Conservation (phyloP, 2,888 invertebrate genomes). For the Empis stercorea region DNA sequence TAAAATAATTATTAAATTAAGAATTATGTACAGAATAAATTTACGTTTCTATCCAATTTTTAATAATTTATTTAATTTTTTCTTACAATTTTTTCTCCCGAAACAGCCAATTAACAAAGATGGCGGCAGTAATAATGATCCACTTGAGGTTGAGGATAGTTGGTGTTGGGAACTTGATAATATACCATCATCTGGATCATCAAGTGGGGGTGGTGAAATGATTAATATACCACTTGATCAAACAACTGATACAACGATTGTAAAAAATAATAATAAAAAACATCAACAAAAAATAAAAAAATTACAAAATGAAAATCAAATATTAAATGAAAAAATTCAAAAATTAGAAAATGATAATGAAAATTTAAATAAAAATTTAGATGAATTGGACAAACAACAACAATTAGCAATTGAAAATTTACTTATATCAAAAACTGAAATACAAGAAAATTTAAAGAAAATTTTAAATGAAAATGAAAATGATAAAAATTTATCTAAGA, state of each 20-base stretch:
- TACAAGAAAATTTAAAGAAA: constrained; percentile 41
- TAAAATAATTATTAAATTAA: too few species aligned
- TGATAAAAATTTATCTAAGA: constrained; percentile 14
- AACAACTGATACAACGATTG: constrained; percentile 1
- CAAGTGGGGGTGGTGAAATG: constrained; percentile 21
- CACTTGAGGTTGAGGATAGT: constrained; percentile 33
- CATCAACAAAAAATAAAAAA: constrained; percentile 32
- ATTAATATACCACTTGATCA: constrained; percentile 22
- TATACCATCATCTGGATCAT: constrained; percentile 13
- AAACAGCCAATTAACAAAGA: constrained; percentile 20
- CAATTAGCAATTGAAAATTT: constrained; percentile 52
- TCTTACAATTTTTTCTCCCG: constrained; percentile 3
- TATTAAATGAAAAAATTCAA: constrained; percentile 38
- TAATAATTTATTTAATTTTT: background rate
- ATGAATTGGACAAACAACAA: constrained; percentile 62
- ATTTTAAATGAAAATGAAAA: constrained; percentile 35
- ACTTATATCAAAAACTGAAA: constrained; percentile 40
- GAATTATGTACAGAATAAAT: too few species aligned
- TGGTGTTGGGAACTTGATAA: constrained; percentile 37
- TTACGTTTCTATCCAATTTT: too few species aligned
- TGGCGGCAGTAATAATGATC: constrained; percentile 8
- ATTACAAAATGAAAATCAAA: constrained; percentile 37
- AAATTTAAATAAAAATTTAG: constrained; percentile 43
- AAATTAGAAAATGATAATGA: constrained; percentile 36
- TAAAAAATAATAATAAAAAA: constrained; percentile 29